Evolutionary conservation across 2,888 invertebrate species (phyloP).

Genomic region (Sceliomorpha sp.): DNA sequence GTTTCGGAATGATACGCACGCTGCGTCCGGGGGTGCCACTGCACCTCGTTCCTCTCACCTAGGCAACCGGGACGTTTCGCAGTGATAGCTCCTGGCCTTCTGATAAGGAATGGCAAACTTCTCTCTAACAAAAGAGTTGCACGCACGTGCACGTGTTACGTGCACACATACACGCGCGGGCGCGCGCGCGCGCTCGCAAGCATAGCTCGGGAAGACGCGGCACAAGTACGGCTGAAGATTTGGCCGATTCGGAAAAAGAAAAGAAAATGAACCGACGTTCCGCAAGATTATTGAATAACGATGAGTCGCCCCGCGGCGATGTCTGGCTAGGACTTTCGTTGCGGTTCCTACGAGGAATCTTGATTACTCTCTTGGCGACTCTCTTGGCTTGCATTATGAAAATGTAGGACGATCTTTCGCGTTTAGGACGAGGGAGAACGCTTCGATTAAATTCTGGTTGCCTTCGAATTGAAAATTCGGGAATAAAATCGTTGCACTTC

Average conservation of each 20-base stretch:
- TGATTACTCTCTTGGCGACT: slow-evolving; percentile 12
- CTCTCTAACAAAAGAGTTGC: slow-evolving; percentile 36
- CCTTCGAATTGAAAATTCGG: no score
- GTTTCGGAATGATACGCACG: no score
- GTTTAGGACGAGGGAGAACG: slow-evolving; percentile 11
- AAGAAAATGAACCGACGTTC: slow-evolving; percentile 27
- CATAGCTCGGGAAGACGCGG: slow-evolving; percentile 30
- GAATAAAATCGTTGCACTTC: no score
- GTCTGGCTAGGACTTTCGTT: slow-evolving; percentile 51
- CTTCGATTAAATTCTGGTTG: no score
- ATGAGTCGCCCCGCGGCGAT: slow-evolving; percentile 61
- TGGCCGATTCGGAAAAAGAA: slow-evolving; percentile 30
- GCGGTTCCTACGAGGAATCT: slow-evolving; percentile 21
- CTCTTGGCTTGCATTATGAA: slow-evolving; percentile 18
- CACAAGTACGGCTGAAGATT: slow-evolving; percentile 32
- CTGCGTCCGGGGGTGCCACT: no score
- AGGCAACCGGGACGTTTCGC: no score
- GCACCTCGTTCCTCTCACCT: no score
- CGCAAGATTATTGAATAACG: slow-evolving; percentile 67
- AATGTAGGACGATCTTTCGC: slow-evolving; percentile 11
- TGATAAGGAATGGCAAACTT: no score
- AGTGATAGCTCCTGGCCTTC: no score
- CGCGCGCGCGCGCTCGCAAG: neutral
- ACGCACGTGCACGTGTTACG: no score
- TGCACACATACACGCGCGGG: neutral